These are phyloP conservation scores for Hypsibius dujardini DNA, from an alignment of 1,140 invertebrate species.

Conservation along the genomic window DNA sequence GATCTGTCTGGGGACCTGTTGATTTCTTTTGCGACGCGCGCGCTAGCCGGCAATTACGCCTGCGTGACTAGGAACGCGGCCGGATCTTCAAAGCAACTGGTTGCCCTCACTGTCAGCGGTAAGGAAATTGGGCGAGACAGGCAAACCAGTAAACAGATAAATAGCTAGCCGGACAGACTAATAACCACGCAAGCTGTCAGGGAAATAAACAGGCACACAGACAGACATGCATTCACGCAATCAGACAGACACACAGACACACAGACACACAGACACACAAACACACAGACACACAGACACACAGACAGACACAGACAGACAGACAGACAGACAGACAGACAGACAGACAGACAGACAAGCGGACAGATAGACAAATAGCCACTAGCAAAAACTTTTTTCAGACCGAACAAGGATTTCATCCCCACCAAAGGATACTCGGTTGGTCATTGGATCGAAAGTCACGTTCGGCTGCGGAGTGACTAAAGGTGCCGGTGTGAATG, in stretches of 20 bases:
- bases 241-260: too few species aligned
- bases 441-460: slow-evolving; percentile 70
- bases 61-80: slow-evolving; percentile 10
- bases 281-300: too few species aligned
- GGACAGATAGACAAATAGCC: too few species aligned
- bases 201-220: too few species aligned
- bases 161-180: too few species aligned
- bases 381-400: slow-evolving; percentile 30
- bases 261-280: too few species aligned
- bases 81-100: neutral
- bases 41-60: slow-evolving; percentile 19
- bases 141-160: too few species aligned
- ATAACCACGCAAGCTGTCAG: too few species aligned
- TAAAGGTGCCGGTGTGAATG: slow-evolving; percentile 74
- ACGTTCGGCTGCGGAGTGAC: slow-evolving; percentile 77
- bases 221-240: too few species aligned
- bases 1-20: neutral
- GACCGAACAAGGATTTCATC: slow-evolving; percentile 77
- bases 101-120: neutral
- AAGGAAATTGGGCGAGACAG: neutral
- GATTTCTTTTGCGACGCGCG: neutral
- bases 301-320: too few species aligned
- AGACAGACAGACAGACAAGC: too few species aligned
- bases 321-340: too few species aligned
- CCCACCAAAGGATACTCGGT: slow-evolving; percentile 68